Percentiles rank a stretch among this genome's conserved stretches.
Conservation (phyloP, 2,113 vertebrate species). For the Rhinopithecus roxellana region DNA sequence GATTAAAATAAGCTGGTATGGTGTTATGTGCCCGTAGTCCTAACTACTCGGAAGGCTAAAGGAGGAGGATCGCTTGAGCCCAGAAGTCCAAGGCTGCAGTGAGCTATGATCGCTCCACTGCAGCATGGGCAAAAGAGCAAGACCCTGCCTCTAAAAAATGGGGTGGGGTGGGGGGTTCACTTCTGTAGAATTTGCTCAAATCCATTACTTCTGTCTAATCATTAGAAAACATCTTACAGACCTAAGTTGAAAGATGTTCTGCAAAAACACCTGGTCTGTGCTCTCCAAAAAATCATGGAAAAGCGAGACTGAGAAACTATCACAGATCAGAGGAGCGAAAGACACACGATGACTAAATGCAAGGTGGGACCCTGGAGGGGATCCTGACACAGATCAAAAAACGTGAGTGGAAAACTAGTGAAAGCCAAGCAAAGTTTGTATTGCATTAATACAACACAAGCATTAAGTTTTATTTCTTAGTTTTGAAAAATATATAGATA, state of each 20-base stretch:
- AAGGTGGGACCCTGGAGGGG: neutral
- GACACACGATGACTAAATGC: neutral
- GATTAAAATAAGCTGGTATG: too few relatives aligned
- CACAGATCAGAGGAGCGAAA: neutral
- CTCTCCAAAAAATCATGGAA: neutral
- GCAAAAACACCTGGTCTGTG: neutral
- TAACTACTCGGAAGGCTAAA: too few relatives aligned
- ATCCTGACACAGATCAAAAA: neutral
- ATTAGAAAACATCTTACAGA: neutral
- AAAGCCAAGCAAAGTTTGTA: neutral
- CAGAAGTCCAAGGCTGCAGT: too few relatives aligned
- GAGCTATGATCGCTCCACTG: too few relatives aligned
- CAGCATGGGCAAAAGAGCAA: too few relatives aligned
- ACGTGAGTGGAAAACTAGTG: neutral
- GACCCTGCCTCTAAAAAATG: too few relatives aligned
- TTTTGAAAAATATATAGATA: neutral
- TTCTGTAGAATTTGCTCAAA: neutral
- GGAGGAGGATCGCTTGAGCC: too few relatives aligned
- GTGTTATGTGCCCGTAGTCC: too few relatives aligned
- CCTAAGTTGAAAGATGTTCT: neutral
- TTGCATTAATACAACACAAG: neutral
- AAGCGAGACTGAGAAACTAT: neutral
- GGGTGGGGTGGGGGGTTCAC: neutral
- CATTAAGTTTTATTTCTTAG: neutral
- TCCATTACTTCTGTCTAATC: neutral